Base-by-base conservation (phyloP, 2,888 invertebrate genomes). In the Archips xylosteana region DNA sequence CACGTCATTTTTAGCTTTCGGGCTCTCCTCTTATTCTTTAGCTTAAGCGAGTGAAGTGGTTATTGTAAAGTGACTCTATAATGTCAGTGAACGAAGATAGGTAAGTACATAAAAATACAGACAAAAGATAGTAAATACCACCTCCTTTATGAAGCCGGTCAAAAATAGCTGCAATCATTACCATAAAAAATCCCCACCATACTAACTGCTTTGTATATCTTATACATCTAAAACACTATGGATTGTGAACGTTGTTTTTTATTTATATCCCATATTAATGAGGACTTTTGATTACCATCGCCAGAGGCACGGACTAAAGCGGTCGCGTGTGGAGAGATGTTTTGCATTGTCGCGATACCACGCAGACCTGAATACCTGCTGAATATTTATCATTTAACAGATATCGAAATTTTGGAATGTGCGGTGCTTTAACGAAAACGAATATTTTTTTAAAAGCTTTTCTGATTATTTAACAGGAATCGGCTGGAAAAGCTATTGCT, bases 201-300 rank as follows among this genome's bases (percentile, higher is more conserved):
- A 15, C 23, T 15, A 15, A 15, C 8, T 8, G 15, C 51, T 15
- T 32, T 32, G 23, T 23, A 57, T 57, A 32, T 12, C 32, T 10
- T 12, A 23, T 8, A 32, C 10, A 57, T 32, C 3, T 60, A 39
- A n/a, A 72, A 57, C 54, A 13, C 36, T 63, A 62, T 61, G 49
- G 61, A 63, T 72, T 36, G 39, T 39, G 34, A 34, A 60, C 23
- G 60, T 73, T 57, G n/a, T 62, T 72, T 73, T 62, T 63, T 36
- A 42, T 54, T 57, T 34, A 63, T 68, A 63, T 23, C 32, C 54
- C 8, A 54, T 69, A 73, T 73, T 73, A 73, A 69, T 68, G 73
- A 69, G 68, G 39, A 64, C 73, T 23, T 59, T 36, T 32, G 68
- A 73, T 73, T 59, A 59, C 39, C 63, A 73, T 73, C 73, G 73